These are phyloP conservation scores for Carcina quercana DNA, from an alignment of 2,888 invertebrate genomes.

Conservation along the genomic window DNA sequence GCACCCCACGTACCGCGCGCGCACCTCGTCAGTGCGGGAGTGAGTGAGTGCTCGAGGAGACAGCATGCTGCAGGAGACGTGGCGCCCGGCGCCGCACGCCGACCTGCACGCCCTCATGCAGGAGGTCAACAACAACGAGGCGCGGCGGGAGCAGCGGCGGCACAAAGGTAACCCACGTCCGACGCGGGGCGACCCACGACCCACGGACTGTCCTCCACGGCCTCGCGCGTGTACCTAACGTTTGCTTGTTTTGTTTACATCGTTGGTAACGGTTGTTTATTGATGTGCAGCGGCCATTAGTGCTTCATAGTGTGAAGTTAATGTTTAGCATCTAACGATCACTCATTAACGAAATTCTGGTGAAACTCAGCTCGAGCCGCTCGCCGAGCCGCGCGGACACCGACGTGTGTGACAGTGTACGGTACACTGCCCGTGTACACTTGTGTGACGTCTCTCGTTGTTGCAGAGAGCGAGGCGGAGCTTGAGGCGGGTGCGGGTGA, in stretches of 20 bases:
- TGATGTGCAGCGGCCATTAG: no score
- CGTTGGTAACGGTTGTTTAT: no score
- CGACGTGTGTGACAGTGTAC: no score
- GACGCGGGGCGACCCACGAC: no score
- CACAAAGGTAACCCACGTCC: slow-evolving; percentile 38
- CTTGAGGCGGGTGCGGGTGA: slow-evolving; percentile 25
- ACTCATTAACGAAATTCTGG: slow-evolving; percentile 5
- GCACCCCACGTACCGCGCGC: slow-evolving; percentile 21
- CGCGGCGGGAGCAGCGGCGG: no score
- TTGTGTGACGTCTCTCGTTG: no score
- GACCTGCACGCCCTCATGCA: slow-evolving; percentile 55
- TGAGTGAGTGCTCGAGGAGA: slow-evolving; percentile 7
- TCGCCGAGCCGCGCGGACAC: slow-evolving; percentile 10
- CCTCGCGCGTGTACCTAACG: no score
- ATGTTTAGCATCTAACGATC: no score
- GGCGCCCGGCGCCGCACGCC: slow-evolving; percentile 33
- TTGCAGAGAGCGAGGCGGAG: slow-evolving; percentile 54
- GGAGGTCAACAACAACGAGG: slow-evolving; percentile 57
- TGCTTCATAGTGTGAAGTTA: no score
- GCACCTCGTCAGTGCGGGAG: slow-evolving; percentile 19
- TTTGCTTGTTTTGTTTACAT: no score
- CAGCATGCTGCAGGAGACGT: slow-evolving; percentile 58
- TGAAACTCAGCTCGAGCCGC: slow-evolving; percentile 4
- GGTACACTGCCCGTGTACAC: slow-evolving; percentile 10
- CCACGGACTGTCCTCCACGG: no score